These are phyloP conservation scores for Idaea aversata DNA, from an alignment of 2,888 invertebrate species.

Conservation along the genomic window DNA sequence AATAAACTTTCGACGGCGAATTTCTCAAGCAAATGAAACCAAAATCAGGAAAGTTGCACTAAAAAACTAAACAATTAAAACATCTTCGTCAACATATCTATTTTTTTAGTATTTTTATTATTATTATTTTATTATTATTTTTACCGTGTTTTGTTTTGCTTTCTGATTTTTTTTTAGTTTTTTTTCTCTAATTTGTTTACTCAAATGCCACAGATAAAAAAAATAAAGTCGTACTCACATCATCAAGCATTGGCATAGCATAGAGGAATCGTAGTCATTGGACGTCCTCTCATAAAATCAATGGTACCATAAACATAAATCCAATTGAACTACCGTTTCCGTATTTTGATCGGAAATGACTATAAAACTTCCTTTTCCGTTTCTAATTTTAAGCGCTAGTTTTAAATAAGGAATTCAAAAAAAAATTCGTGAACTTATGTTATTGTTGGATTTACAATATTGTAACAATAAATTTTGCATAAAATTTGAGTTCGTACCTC, in stretches of 20 bases:
- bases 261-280: too few relatives aligned
- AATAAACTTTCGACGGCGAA: neutral
- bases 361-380: neutral
- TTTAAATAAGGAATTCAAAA: too few relatives aligned
- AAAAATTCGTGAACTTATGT: too few relatives aligned
- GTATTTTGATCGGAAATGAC: neutral
- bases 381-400: neutral
- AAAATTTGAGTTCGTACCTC: too few relatives aligned
- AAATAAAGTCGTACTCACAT: neutral
- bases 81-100: neutral
- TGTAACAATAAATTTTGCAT: too few relatives aligned
- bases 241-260: neutral
- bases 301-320: neutral
- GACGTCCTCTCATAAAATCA: neutral
- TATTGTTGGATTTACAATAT: too few relatives aligned
- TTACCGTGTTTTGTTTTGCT: conserved; percentile 1
- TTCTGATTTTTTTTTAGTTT: neutral
- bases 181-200: neutral
- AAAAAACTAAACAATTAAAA: neutral
- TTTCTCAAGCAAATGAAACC: neutral
- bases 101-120: conserved; percentile 1
- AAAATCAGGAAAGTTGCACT: neutral
- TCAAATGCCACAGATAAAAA: neutral
- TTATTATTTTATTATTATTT: neutral
- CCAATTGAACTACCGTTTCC: neutral